Base-by-base conservation (phyloP, 2,888 invertebrate genomes). In the Lypha dubia region DNA sequence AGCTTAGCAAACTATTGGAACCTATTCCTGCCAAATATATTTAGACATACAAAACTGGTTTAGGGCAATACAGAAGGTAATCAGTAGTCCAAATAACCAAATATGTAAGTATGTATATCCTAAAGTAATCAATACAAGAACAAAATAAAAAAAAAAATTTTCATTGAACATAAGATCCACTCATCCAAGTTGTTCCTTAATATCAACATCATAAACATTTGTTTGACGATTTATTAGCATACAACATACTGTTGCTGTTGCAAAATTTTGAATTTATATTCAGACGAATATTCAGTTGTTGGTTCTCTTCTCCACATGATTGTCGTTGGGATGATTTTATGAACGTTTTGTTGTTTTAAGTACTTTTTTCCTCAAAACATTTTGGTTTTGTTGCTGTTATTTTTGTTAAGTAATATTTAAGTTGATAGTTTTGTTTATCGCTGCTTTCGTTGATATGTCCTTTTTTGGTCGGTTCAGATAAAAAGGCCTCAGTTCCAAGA, bases 401-500 rank as follows among this genome's bases (percentile, higher is more conserved):
- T 65, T 5, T 53, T 46, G 56, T 28, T 67, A 17, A 67, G 32
- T 67, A 67, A 15, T 49, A 51, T 68, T 60, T 60, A 60, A 53
- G n/a, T 17, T 46, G 17, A 8, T 53, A 24, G 28, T 53, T 63
- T 17, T n/a, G n/a, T n/a, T 38, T 53, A 28, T 20, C n/a, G 44
- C 4, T 22, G 22, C 3, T 32, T 58, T 35, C 8, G 35, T 44
- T 51, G 9, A 32, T 65, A 32, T 41, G 74, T 68, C 46, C 58
- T 44, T 65, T 46, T 63, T 32, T 24, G 62, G 60, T 62, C 82
- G 84, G 87, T 80, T 71, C 51, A 77, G 87, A 84, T 88, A 89
- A 89, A 90, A 90, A 87, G 89, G 87, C 88, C 87, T 83, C 58
- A 86, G 86, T 90, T 90, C 90, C 89, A 87, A 88, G 90, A 90